These are phyloP conservation scores for Chinchilla lanigera DNA, from an alignment of 2,113 vertebrate genomes.

Conservation along the genomic window DNA sequence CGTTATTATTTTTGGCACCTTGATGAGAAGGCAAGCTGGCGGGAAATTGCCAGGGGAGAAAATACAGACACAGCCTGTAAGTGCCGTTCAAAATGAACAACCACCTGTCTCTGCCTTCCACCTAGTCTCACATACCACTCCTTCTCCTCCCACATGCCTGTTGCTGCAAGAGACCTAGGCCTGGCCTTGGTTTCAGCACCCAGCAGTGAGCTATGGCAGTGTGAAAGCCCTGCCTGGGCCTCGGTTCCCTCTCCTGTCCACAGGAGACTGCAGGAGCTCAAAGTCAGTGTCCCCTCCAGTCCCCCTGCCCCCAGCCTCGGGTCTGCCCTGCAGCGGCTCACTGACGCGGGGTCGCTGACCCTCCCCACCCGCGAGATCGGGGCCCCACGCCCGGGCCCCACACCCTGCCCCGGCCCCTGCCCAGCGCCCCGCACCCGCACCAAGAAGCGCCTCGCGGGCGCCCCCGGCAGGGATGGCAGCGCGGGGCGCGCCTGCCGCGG, in stretches of 20 bases:
- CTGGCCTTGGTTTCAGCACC: not conserved
- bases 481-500: not conserved
- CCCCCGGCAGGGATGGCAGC: conserved; percentile 6
- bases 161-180: not conserved
- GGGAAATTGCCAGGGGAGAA: not conserved
- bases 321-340: not conserved
- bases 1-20: conserved; percentile 30
- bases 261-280: not conserved
- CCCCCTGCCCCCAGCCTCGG: rapidly evolving
- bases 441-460: conserved; percentile 51
- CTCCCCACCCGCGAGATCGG: rapidly evolving
- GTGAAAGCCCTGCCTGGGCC: not conserved
- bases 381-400: rapidly evolving
- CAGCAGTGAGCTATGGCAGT: not conserved
- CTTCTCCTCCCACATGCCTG: not conserved
- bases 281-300: not conserved
- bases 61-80: not conserved
- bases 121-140: not conserved
- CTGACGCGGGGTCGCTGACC: not conserved
- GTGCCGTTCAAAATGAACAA: not conserved
- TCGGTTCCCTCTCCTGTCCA: not conserved
- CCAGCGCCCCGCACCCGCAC: not conserved
- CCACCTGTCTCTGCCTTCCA: not conserved
- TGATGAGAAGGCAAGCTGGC: not conserved
- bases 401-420: not conserved